Evolutionary conservation across 2,113 vertebrate genomes (phyloP).

Genomic region (Ardeotis arabs): DNA sequence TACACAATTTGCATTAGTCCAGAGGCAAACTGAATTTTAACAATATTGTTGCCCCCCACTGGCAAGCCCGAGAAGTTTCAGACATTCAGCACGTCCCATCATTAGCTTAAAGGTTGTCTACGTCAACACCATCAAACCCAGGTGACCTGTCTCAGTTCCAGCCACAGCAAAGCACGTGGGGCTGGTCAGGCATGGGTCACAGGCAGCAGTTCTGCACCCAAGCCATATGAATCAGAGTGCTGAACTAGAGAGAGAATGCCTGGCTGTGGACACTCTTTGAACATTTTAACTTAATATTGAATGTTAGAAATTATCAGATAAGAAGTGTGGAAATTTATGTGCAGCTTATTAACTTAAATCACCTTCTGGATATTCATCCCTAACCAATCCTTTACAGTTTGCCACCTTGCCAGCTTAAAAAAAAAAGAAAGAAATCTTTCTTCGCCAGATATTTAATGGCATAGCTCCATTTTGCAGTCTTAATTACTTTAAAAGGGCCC

Average conservation of each 20-base stretch:
- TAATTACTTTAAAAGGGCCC: neutral
- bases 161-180: accelerated
- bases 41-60: neutral
- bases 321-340: neutral
- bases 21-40: neutral
- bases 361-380: neutral
- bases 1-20: neutral
- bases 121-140: accelerated
- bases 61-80: neutral
- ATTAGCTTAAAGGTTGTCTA: neutral
- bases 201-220: neutral
- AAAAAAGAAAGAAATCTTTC: neutral
- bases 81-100: neutral
- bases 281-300: neutral
- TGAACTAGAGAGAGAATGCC: neutral
- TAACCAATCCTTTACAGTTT: neutral
- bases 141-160: neutral
- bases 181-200: accelerated
- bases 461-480: neutral
- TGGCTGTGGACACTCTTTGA: neutral
- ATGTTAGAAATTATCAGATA: neutral
- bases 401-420: neutral
- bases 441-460: neutral
- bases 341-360: neutral
- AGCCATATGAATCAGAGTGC: neutral